Base-by-base conservation (phyloP, 1,140 invertebrate genomes). In the Asobara japonica region DNA sequence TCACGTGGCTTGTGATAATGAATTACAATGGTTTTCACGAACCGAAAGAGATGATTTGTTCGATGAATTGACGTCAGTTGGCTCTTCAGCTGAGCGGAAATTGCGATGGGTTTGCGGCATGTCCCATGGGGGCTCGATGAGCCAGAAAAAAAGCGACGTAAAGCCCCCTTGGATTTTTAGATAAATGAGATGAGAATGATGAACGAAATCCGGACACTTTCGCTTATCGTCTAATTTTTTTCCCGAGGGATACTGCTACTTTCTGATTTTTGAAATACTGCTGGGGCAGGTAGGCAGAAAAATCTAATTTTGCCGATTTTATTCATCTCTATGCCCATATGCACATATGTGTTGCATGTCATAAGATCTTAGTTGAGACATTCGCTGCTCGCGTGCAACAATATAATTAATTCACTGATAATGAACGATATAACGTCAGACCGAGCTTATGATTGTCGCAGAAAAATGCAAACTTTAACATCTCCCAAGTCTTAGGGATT, bases 141-240 rank as follows among this genome's bases (percentile, higher is more conserved):
- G n/a, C n/a, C 41, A 18, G 51, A 56, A 27, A 56, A 56, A 56
- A n/a, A n/a, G n/a, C 22, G 51, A 56, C 13, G 8, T 25, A 56
- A 56, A 18, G 13, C 8, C 22, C 51, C 22, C 22, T 56, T 27
- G 18, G 51, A 56, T 56, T 56, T 56, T 56, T 22, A 56, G 22
- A 25, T 56, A 56, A 56, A 56, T 56, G 51, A 56, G 51, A 10
- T 56, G 51, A 25, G 51, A 56, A 56, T 56, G 25, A 56, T 56
- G 51, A 56, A 25, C 22, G 51, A 56, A 56, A 56, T 56, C 13
- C 51, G 20, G 18, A 27, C 5, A 25, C 25, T 56, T 56, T 56
- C 51, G 13, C 51, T 22, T 25, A 1, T 56, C 51, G 51, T 25
- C 20, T 25, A 56, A 56, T 56, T 22, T 10, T 56, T 25, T 1